phyloP scores from a whole-genome alignment of 2,888 invertebrate genomes.

The Sesamia inferens region DNA sequence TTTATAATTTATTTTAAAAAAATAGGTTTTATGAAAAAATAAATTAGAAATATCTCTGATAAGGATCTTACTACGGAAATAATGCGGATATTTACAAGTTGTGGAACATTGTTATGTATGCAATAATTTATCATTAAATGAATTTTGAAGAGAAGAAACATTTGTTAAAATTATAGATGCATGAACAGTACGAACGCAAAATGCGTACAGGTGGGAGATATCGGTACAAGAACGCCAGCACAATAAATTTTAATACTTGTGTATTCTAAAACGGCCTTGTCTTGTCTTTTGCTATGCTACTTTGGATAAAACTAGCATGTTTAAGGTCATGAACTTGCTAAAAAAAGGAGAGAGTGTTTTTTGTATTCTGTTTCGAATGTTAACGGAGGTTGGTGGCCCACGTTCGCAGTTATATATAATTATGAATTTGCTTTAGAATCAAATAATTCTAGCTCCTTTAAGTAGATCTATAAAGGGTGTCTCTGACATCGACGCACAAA shows the following conservation, averaged over 20 bases:
- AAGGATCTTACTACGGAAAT: neutral
- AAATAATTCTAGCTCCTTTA: neutral
- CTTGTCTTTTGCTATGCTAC: neutral
- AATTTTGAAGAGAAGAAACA: neutral
- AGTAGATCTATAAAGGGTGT: neutral
- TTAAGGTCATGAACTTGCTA: neutral
- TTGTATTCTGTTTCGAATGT: neutral
- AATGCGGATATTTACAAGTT: neutral
- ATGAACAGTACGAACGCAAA: constrained; percentile 2
- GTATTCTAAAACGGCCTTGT: neutral
- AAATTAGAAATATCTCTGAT: neutral
- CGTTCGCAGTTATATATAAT: neutral
- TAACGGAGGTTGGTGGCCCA: neutral
- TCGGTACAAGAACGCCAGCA: constrained; percentile 17
- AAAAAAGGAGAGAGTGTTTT: neutral
- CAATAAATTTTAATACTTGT: constrained; percentile 11
- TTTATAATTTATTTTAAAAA: too few relatives aligned
- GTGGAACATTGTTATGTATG: neutral
- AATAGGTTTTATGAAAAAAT: neutral
- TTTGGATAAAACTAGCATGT: neutral
- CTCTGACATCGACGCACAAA: too few relatives aligned
- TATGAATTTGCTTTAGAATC: neutral
- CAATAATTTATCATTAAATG: neutral
- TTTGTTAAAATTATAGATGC: constrained; percentile 18
- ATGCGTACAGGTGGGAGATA: constrained; percentile 16